A percentile compares a stretch with the other conserved stretches of the same genome.
Evolutionary conservation across 2,797 vertebrate species (phyloP).

Genomic region (Schizothorax lantsangensis): DNA sequence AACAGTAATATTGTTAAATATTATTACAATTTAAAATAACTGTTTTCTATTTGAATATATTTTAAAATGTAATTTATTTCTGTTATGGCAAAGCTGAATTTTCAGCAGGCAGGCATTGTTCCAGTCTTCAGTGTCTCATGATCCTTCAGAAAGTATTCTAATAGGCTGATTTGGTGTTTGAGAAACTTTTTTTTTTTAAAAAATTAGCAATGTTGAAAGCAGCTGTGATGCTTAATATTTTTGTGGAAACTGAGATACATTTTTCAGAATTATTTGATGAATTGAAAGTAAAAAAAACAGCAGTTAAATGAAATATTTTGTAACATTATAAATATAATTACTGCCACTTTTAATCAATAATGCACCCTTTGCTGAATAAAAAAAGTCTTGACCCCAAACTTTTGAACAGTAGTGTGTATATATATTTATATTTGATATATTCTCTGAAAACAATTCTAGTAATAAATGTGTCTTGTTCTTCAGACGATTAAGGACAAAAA

Average conservation of each 20-base stretch:
- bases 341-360: not conserved
- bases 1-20: not conserved
- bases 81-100: not conserved
- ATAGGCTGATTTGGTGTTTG: not conserved
- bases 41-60: not conserved
- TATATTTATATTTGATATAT: not conserved
- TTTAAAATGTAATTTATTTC: not conserved
- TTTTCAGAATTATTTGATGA: not conserved
- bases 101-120: not conserved
- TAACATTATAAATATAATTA: not conserved
- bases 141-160: conserved; percentile 3
- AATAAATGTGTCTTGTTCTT: not conserved
- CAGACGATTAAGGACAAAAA: not conserved
- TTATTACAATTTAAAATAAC: not conserved
- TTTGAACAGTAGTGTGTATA: not conserved
- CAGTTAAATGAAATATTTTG: not conserved
- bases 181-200: not conserved
- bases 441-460: not conserved
- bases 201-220: not conserved
- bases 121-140: not conserved
- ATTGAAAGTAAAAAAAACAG: not conserved
- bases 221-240: not conserved
- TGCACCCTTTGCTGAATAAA: not conserved
- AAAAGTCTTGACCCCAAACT: not conserved
- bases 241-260: not conserved